Base-by-base conservation (phyloP, 1,140 invertebrate species). In the Drosophila nebulosa region DNA sequence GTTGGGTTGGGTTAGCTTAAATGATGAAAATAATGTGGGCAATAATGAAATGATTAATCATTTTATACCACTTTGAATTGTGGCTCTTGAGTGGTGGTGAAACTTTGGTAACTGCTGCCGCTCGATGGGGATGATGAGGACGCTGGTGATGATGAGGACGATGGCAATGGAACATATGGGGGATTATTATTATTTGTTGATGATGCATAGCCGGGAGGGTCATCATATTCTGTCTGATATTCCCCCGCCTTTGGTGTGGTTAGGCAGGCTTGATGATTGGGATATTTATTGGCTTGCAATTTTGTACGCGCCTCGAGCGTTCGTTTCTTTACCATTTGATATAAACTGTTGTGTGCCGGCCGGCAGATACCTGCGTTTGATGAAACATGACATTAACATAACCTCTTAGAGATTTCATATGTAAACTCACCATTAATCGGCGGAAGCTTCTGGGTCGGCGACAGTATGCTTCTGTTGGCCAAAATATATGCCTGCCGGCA, bases 291-390 rank as follows among this genome's bases (percentile, higher is more conserved):
- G n/a, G 76, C 73, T 70, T 89, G 67, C 62, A 89, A 77, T 79
- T 90, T 90, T 7, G 78, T 71, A 27, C 85, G 80, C 46, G 85
- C 88, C 56, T 89, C 80, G 10, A 90, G 75, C 58, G 88, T 76
- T 51, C 85, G 81, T 74, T 88, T 90, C 69, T 90, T 91, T 73
- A 91, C 90, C 90, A 89, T 90, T 83, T 90, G 71, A 89, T 79
- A 90, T 46, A 90, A 67, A 51, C 67, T 79, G 67, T 76, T 85
- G 79, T 85, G 85, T 4, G 69, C 72, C 16, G 74, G 46, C 10
- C 89, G 81, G 12, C 27, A 65, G 26, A 7, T 35, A 21, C 30
- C 84, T 89, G 36, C 16, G 22, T 12, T 35, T 10, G 6, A 52
- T 9, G 24, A 63, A 10, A 32, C 32, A 50, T 36, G 24, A 14